These are phyloP conservation scores for Drosophila paracracens DNA, from an alignment of 2,888 invertebrate species.

Conservation along the genomic window DNA sequence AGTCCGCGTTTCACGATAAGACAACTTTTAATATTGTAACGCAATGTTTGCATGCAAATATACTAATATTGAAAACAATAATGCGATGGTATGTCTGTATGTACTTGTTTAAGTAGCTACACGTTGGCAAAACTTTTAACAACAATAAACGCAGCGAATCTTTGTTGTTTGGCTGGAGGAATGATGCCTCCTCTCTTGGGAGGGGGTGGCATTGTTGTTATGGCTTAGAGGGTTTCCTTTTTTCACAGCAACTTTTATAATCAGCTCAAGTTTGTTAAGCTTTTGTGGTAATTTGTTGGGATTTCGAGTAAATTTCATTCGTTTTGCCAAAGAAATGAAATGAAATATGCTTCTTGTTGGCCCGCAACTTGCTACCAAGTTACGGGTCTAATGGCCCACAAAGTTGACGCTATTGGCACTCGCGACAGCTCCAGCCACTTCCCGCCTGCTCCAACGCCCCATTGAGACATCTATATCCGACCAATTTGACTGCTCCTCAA, in stretches of 20 bases:
- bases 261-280: conserved; percentile 78
- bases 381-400: conserved; percentile 44
- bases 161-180: conserved; percentile 28
- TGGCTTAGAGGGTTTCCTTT: conserved; percentile 26
- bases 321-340: conserved; percentile 51
- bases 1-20: conserved; percentile 36
- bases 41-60: conserved; percentile 29
- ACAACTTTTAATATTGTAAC: conserved; percentile 63
- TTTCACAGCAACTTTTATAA: conserved; percentile 71
- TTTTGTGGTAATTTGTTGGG: conserved; percentile 75
- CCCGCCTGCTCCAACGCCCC: conserved; percentile 10
- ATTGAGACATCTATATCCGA: conserved; percentile 59
- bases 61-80: conserved; percentile 20
- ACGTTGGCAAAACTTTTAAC: conserved; percentile 56
- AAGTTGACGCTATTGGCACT: conserved; percentile 32
- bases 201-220: conserved; percentile 31
- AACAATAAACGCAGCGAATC: conserved; percentile 47
- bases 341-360: conserved; percentile 43
- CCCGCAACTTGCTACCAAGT: conserved; percentile 34
- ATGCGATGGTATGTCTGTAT: conserved; percentile 5
- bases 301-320: conserved; percentile 70
- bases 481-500: conserved; percentile 44
- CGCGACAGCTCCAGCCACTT: conserved; percentile 31
- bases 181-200: neutral
- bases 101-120: conserved; percentile 53